Base-by-base conservation (phyloP, 2,797 vertebrate genomes). In the Chelmon rostratus region DNA sequence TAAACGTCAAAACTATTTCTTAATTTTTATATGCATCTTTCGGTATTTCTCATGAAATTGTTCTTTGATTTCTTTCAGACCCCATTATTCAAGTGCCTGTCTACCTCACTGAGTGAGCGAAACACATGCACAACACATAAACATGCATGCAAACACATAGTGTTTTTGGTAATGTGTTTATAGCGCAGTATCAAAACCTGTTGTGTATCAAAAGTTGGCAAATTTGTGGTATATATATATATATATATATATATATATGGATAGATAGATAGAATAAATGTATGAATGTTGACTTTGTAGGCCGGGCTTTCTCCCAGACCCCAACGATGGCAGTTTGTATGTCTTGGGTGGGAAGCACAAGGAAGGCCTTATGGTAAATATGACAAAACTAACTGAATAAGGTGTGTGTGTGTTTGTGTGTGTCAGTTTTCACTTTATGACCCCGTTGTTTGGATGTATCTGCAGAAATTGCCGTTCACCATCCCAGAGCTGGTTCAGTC, bases 401-500 rank as follows among this genome's bases (percentile, higher is more conserved):
- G 28, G 33, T 73, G 46, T 56, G 58, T 21, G 16, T 59, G 25
- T 42, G 12, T 56, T 21, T 50, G 12, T 37, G 8, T 37, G 8
- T 62, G 21, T 74, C 38, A 42, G 28, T 68, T 10, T 64, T 21
- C 10, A 42, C 5, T 10, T 28, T 12, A n/a, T 73, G 38, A 84
- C 13, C 5, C 19, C 4, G 2, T 53, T 73, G 44, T 74, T 62
- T 79, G 25, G 28, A n/a, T 89, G n/a, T 63, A 3, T 82, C 70
- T 88, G 40, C 91, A 98, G 97, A 98, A 97, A 93, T 91, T 98
- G 46, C 98, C 98, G 0, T 99, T 99, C 91, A 99, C 97, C 83
- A 98, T 99, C 92, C 98, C 97, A 0, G 97, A 99, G 85, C 94
- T 99, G 94, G 98, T 99, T 8, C 98, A 98, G 31, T 97, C 98